Percentiles rank a stretch among this genome's conserved stretches.
phyloP scores from a whole-genome alignment of 2,797 vertebrate genomes.

The Acanthopagrus latus region DNA sequence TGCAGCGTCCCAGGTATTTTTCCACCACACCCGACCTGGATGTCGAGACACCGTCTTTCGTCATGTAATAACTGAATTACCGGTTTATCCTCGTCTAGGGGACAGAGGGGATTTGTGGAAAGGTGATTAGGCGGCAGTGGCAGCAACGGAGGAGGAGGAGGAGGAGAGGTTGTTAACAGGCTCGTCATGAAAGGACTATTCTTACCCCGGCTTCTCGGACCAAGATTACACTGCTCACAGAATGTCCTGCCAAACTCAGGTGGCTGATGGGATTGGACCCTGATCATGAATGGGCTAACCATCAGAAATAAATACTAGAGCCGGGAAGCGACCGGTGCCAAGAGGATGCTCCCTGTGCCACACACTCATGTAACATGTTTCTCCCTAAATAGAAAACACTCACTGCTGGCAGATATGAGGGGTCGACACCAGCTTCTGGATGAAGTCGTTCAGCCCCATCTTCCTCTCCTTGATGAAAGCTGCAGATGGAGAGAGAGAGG shows the following conservation, averaged over 20 bases:
- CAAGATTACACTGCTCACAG: constrained; percentile 74
- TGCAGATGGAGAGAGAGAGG: constrained; percentile 51
- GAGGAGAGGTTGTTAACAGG: constrained; percentile 35
- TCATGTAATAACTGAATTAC: constrained; percentile 73
- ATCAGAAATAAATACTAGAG: constrained; percentile 39
- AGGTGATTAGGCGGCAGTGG: constrained; percentile 74
- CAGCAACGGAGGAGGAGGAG: too few species aligned
- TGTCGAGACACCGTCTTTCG: constrained; percentile 17
- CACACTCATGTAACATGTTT: neutral
- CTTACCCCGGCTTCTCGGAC: constrained; percentile 58
- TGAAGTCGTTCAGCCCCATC: constrained; percentile 89
- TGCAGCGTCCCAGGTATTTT: constrained; percentile 4
- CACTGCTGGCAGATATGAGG: constrained; percentile 89
- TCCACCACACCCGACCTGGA: constrained; percentile 29
- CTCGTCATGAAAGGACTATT: constrained; percentile 72
- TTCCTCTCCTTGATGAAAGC: constrained; percentile 90
- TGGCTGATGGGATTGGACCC: constrained; percentile 68
- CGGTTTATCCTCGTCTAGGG: constrained; percentile 71
- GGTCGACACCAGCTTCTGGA: constrained; percentile 87
- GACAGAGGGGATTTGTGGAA: constrained; percentile 76
- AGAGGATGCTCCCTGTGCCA: constrained; percentile 4
- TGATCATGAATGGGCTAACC: constrained; percentile 40
- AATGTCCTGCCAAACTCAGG: constrained; percentile 71
- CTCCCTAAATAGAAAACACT: constrained; percentile 71
- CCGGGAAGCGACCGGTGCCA: constrained; percentile 18